Evolutionary conservation across 1,140 invertebrate species (phyloP).

Genomic region (Sinonovacula constricta): DNA sequence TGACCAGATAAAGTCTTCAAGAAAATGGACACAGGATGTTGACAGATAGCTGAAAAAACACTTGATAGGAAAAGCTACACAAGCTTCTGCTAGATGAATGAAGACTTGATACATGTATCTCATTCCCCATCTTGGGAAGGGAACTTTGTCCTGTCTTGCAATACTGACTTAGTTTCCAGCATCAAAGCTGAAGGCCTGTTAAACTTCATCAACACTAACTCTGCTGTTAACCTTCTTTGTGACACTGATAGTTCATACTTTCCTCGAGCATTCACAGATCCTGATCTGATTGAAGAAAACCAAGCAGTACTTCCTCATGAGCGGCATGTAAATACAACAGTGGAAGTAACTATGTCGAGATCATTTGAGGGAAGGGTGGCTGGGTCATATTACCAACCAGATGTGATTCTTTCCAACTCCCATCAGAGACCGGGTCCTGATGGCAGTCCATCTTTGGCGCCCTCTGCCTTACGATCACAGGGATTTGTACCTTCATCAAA

Average conservation of each 20-base stretch:
- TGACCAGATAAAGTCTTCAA: no score
- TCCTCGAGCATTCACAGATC: slow-evolving; percentile 37
- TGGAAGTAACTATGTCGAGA: background rate
- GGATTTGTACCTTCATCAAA: slow-evolving; percentile 20
- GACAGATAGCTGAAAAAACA: no score
- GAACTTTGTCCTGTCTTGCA: no score
- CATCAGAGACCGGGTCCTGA: slow-evolving; percentile 39
- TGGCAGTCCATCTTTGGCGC: slow-evolving; percentile 35
- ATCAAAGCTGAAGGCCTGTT: background rate
- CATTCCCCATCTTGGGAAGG: no score
- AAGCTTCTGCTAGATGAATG: no score
- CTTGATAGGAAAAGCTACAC: no score
- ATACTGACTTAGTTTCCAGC: background rate
- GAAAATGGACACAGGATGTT: no score
- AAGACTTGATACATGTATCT: no score
- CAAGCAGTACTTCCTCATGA: no score
- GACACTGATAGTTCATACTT: slow-evolving; percentile 33
- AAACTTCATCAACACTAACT: background rate
- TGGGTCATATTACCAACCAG: slow-evolving; percentile 26
- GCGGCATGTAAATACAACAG: background rate
- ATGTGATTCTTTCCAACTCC: slow-evolving; percentile 39
- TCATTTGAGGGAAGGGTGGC: background rate
- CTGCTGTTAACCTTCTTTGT: background rate
- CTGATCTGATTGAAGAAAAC: slow-evolving; percentile 8
- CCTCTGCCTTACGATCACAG: slow-evolving; percentile 7